Base-by-base conservation (phyloP, 1,140 invertebrate genomes). In the Drosophila baimaii region DNA sequence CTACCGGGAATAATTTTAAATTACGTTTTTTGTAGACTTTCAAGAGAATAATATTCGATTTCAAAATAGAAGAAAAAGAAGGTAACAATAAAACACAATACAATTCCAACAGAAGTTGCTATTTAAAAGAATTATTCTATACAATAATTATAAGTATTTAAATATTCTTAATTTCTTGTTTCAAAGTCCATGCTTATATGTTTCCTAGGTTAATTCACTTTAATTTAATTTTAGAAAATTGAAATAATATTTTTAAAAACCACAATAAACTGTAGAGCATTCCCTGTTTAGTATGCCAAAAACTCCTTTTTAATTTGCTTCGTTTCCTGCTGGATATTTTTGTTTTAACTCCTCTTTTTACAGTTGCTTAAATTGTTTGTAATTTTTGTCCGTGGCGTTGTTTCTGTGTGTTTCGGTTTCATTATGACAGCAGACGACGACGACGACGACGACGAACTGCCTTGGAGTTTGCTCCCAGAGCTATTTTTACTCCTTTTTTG, bases 331-430 rank as follows among this genome's bases (percentile, higher is more conserved):
- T 39, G 68, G 8, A 25, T 47, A 58, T 70, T 71, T 70, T 57
- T 39, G 31, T 37, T 58, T 71, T 49, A 49, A 43, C 44, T 49
- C 37, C 27, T 68, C 51, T 70, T 66, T 73, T 54, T 74, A 47
- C 56, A 79, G 62, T 77, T 68, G 65, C 77, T 80, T 85, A 83
- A 83, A 83, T 83, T 83, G 81, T 83, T 84, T 68, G 81, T 83
- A 80, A 84, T 83, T 83, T 81, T 84, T 83, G 81, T 84, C 81
- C 66, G 81, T 73, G 58, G 77, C 81, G 51, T 85, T 77, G 65
- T 43, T 58, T 63, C 64, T 65, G 79, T 62, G 75, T 79, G 80
- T 82, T 82, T 79, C 81, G 46, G 62, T 72, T 72, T 72, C 52
- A 84, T 83, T 84, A 83, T 84, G 81, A 85, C 71, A 83, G 72